Conservation (phyloP, 2,888 invertebrate genomes). For the Ganaspis brasiliensis region DNA sequence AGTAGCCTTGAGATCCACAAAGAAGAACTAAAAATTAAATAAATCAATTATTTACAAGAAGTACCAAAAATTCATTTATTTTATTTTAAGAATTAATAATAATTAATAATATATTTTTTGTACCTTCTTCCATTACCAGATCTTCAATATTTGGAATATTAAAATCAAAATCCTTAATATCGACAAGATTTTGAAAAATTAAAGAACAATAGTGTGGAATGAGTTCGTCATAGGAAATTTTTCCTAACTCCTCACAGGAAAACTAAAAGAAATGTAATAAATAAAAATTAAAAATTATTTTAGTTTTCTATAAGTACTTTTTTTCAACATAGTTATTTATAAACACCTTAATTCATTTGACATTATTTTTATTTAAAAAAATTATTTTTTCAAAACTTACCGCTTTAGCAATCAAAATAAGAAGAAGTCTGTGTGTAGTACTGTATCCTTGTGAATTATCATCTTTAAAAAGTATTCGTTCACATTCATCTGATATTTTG, state of each 20-base stretch:
- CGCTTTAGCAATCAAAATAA: slow-evolving; percentile 72
- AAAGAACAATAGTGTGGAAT: slow-evolving; percentile 67
- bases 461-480: slow-evolving; percentile 64
- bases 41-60: neutral
- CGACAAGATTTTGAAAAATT: slow-evolving; percentile 72
- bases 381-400: slow-evolving; percentile 58
- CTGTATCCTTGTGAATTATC: slow-evolving; percentile 76
- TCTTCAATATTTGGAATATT: slow-evolving; percentile 71
- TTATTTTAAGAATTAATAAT: no score
- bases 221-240: slow-evolving; percentile 48
- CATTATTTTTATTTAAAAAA: neutral
- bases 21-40: slow-evolving; percentile 76
- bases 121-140: slow-evolving; percentile 78
- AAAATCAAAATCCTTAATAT: slow-evolving; percentile 69
- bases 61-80: no score
- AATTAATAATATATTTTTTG: neutral
- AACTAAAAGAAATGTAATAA: slow-evolving; percentile 61
- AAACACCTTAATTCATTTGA: no score
- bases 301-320: no score
- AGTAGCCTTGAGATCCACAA: slow-evolving; percentile 81
- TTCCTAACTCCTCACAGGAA: slow-evolving; percentile 54
- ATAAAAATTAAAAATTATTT: no score
- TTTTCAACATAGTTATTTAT: no score
- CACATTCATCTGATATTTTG: slow-evolving; percentile 63
- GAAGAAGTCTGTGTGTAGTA: slow-evolving; percentile 78